Conservation (phyloP, 1,140 invertebrate genomes). For the Lutraria rhynchaena region DNA sequence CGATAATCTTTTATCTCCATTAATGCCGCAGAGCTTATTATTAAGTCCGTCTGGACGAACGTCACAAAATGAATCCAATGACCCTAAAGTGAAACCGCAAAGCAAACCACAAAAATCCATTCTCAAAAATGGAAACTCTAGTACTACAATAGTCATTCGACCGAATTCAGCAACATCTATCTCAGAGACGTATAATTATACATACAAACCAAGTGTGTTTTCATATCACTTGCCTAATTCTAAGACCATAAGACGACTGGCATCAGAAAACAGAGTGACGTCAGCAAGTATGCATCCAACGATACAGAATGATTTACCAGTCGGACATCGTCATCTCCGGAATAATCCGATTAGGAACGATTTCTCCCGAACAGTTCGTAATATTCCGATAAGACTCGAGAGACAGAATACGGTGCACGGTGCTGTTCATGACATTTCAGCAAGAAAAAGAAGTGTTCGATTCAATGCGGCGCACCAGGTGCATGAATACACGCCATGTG, state of each 20-base stretch:
- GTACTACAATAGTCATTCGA: neutral
- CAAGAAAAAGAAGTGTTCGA: slow-evolving; percentile 40
- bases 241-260: neutral
- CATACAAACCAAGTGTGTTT: slow-evolving; percentile 11
- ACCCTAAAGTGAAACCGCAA: neutral
- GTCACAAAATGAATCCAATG: too few species aligned
- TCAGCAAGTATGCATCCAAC: neutral
- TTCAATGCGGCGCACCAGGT: slow-evolving; percentile 46
- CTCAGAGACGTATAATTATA: neutral
- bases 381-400: slow-evolving; percentile 1
- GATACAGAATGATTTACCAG: slow-evolving; percentile 5
- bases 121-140: slow-evolving; percentile 32
- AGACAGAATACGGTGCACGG: neutral
- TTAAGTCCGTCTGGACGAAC: neutral
- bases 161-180: slow-evolving; percentile 8
- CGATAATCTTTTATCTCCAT: neutral
- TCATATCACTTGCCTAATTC: neutral
- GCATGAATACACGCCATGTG: slow-evolving; percentile 41
- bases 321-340: neutral
- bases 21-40: neutral
- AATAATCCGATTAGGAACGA: slow-evolving; percentile 4
- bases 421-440: neutral
- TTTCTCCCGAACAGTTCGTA: neutral
- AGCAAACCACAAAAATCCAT: slow-evolving; percentile 52
- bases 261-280: neutral